Conservation (phyloP, 1,140 invertebrate species). For the honey bee (Apis mellifera) region Amel_HAv3.1 CM009941.2:1534001-1534500, state of each 20-base stretch:
- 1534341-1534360: constrained; percentile 59
- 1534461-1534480: too few relatives aligned
- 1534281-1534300: constrained; percentile 77
- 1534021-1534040: constrained; percentile 78
- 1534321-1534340: constrained; percentile 78
- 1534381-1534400: background rate
- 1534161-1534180: constrained; percentile 75
- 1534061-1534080: constrained; percentile 51
- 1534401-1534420: background rate
- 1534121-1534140: constrained; percentile 69
- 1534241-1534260: constrained; percentile 51
- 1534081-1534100: constrained; percentile 55
- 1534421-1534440: background rate
- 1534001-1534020: constrained; percentile 73
- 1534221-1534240: constrained; percentile 4
- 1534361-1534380: constrained; percentile 19
- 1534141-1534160: constrained; percentile 78
- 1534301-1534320: constrained; percentile 62
- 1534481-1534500: too few relatives aligned
- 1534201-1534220: constrained; percentile 16
- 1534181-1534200: constrained; percentile 26
- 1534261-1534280: constrained; percentile 79
- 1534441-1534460: background rate
- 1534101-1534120: constrained; percentile 65
- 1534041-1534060: constrained; percentile 26